Conservation (phyloP, 2,797 vertebrate genomes). For the Thalassophryne amazonica region DNA sequence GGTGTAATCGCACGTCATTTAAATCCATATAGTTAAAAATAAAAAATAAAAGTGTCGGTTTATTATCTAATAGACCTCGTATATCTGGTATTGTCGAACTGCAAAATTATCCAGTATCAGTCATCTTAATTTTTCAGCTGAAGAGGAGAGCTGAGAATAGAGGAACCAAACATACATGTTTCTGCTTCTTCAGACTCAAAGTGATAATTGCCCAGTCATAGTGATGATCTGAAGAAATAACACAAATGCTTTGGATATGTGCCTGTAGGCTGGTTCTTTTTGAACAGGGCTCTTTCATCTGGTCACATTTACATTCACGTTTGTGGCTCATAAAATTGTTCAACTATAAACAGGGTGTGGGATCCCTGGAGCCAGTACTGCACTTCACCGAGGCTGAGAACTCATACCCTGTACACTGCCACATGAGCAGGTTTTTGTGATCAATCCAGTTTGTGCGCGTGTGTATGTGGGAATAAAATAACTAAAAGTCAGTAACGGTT, state of each 20-base stretch:
- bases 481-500: no score
- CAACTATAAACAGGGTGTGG: no score
- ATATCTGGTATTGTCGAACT: no score
- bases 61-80: no score
- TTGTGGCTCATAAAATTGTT: conserved; percentile 32
- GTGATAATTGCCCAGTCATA: conserved; percentile 41
- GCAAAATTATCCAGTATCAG: not conserved
- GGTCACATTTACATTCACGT: conserved; percentile 26
- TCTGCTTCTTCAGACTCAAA: conserved; percentile 28
- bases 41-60: no score
- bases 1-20: no score
- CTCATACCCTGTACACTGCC: no score
- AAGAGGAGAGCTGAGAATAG: no score
- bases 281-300: conserved; percentile 18
- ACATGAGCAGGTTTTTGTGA: no score
- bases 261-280: conserved; percentile 3
- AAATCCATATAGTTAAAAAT: no score
- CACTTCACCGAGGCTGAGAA: conserved; percentile 1
- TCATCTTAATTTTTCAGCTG: conserved; percentile 16
- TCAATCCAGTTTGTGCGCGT: no score
- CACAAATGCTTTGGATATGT: conserved; percentile 40
- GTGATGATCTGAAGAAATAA: conserved; percentile 44
- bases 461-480: no score
- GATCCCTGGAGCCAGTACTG: conserved; percentile 11
- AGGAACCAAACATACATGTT: conserved; percentile 33